Base-by-base conservation (phyloP, 2,797 vertebrate genomes). In the Darevskia nairensis region DNA sequence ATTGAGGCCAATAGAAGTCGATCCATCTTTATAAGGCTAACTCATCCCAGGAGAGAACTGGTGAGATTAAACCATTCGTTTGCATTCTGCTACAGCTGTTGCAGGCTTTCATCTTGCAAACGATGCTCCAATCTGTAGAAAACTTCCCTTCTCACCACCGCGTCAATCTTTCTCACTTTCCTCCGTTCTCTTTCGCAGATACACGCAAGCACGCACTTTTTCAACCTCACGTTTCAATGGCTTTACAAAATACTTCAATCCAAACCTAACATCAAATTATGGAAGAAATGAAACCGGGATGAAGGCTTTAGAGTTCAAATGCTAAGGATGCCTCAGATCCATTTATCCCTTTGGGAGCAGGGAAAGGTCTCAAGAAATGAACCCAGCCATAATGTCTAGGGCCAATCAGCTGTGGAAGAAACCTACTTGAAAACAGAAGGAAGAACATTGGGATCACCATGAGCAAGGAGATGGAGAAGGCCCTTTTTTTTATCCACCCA, bases 1-100 rank as follows among this genome's bases (percentile, higher is more conserved):
- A 61, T 1, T 25, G 0, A 1, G 35, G 80, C 91, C 90, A 86
- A 89, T 72, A 46, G 35, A 66, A 90, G 89, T 68, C 82, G 59
- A 85, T 89, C 90, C 8, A 0, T 82, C 86, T 61, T 93, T 90
- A 92, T 93, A 94, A 87, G 84, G 64, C 76, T 87, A 90, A 87
- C 59, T 23, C 32, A 39, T 80, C 85, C 89, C 76, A 84, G 55
- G 82, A 84, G 69, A 75, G 59, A 80, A 32, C 19, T 68, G 46
- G 41, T 27, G 6, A 84, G 85, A 75, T n/a, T 44, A 68, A 75
- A 50, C 29, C 29, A 10, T 84, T 46, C 35, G 2, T 84, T 55
- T 76, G 19, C 10, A 1, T 85, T 85, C 55, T 29, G 10, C 17
- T 69, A 7, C 46, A 29, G 79, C n/a, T 79, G 84, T 27, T 41